Base-by-base conservation (phyloP, 2,797 vertebrate genomes). In the Sphenodon punctatus region DNA sequence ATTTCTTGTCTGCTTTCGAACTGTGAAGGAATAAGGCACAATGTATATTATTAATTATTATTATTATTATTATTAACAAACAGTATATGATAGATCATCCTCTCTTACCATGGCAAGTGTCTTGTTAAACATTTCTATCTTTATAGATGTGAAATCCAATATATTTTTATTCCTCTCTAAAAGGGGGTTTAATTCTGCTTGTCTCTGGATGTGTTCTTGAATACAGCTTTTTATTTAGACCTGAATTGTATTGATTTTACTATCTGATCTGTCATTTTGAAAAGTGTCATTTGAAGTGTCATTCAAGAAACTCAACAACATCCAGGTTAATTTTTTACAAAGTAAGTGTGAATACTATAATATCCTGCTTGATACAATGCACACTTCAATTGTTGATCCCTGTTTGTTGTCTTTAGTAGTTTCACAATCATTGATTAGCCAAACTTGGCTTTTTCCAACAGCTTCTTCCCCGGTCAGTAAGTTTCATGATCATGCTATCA, bases 111-210 rank as follows among this genome's bases (percentile, higher is more conserved):
- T 68, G 78, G 80, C 38, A 82, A 89, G 38, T 1, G 4, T 27
- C 74, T 82, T 78, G 72, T 71, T 9, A 53, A 5, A 10, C 13
- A 51, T 51, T 22, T 63, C 73, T 67, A 83, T 75, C 86, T 87
- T 81, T 80, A 86, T 73, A 63, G 78, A 77, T 88, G 86, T 8
- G 11, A 46, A n/a, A 46, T 73, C 86, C 75, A 85, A 85, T 11
- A 2, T 22, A 63, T 53, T 55, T 30, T 72, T 45, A n/a, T 89
- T 70, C 79, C 39, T 73, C 63, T 9, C 78, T 71, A 73, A 7
- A 2, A 41, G 16, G 86, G 32, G 8, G 59, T 34, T 34, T 14
- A 10, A 45, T 60, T 78, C 78, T 51, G 66, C 55, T 45, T 67
- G 2, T 51, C 68, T 10, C 36, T 34, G 67, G 78, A 9, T 1